Evolutionary conservation across 2,113 vertebrate species (phyloP), one percentile per base, ranked within the genome.

Genomic region (Henicopernis longicauda): DNA sequence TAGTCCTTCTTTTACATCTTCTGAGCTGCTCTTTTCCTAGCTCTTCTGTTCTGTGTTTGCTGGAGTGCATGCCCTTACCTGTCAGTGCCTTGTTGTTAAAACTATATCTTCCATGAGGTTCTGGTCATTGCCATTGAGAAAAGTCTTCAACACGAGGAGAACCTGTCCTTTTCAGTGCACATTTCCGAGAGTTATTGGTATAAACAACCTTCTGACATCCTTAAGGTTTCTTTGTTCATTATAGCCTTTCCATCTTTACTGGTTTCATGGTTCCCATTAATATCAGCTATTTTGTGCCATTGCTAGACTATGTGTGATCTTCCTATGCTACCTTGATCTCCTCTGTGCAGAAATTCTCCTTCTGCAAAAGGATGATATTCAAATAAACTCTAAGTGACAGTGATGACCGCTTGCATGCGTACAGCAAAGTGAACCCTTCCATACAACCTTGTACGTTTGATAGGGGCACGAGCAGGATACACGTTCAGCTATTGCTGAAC

Each of bases 121-220:
- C 65, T 82, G 31, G n/a, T 65, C 49, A 44, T 42, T 80, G n/a
- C 34, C 31, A 27, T 15, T 42, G 55, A 74, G 73, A 94, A 89
- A 84, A 96, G 71, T 69, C 21, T 83, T 77, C 42, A 66, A 20
- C 29, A n/a, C 10, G 47, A 85, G 73, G 66, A 86, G 36, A 91
- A 47, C 3, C 6, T 31, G 3, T 86, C 63, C 67, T 69, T 38
- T 69, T 91, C 22, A 16, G 29, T 47, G 34, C 18, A 38, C 3
- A 2, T 74, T 95, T 91, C 40, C 12, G n/a, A 55, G 66, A 81
- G 36, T 49, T 84, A 62, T 7, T 54, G 29, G 7, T 73, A 82
- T 76, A 92, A 95, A 93, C 58, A 94, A n/a, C 13, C 65, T 59
- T 69, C 42, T 94, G 65, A 32, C 49, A 82, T 52, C 45, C 47